Percentiles rank a stretch among this genome's conserved stretches.
Evolutionary conservation across 2,797 vertebrate species (phyloP).

Genomic region (Lutra lutra): DNA sequence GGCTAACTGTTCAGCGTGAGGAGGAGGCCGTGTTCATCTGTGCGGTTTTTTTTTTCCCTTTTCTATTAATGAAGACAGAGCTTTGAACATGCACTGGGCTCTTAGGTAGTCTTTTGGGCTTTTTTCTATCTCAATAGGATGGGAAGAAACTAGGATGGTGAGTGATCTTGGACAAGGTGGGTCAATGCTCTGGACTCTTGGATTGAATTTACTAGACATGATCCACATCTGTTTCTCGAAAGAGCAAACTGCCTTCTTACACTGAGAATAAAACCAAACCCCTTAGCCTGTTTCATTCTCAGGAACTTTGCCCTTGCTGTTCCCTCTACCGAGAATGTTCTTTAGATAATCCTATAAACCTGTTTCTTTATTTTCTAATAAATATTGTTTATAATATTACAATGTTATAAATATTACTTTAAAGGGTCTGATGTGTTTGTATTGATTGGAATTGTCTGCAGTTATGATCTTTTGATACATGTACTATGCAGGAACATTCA

Average conservation of each 20-base stretch:
- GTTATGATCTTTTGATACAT: background rate
- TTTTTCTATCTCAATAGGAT: background rate
- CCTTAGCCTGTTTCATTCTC: background rate
- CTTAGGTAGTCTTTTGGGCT: background rate
- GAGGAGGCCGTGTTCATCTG: background rate
- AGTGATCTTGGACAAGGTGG: background rate
- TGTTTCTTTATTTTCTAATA: background rate
- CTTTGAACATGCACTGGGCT: background rate
- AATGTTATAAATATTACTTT: background rate
- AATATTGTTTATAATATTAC: background rate
- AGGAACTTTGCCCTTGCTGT: background rate
- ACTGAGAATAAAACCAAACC: background rate
- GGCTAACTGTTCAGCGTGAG: background rate
- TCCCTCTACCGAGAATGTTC: background rate
- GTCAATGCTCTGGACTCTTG: background rate
- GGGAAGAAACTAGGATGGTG: background rate
- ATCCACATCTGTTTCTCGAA: background rate
- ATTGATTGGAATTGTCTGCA: background rate
- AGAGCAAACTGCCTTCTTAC: background rate
- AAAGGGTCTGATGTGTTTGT: conserved; percentile 38
- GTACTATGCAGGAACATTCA: background rate
- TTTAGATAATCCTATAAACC: background rate
- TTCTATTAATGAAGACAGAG: background rate
- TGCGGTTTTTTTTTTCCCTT: background rate
- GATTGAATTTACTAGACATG: background rate